Evolutionary conservation across 2,888 invertebrate genomes (phyloP), one percentile per base, ranked within the genome.

Genomic region (Apodemia mormo): DNA sequence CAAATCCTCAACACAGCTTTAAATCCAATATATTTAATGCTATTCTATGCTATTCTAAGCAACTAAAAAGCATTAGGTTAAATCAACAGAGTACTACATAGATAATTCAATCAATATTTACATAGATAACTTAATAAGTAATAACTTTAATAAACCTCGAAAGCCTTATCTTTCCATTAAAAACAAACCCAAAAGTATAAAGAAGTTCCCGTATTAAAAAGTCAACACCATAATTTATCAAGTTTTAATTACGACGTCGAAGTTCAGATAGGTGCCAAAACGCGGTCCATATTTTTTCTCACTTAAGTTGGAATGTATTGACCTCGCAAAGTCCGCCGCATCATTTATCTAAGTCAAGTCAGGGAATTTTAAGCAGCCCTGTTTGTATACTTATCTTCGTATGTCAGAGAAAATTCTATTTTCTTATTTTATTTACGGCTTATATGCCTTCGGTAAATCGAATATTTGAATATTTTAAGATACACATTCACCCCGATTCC

Each of bases 301-400:
- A 61, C 61, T 61, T 61, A 61, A 64, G 33, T 64, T 64, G 14
- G 61, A 64, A 64, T 37, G 61, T 64, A 64, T 64, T 64, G 61
- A 64, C 61, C 61, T 64, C 61, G 61, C 61, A 33, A 37, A 64
- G 37, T 64, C 61, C 61, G 37, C 61, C 12, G 33, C 61, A 64
- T 64, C 61, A 64, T 64, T 64, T 64, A 64, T 64, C 61, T 64
- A 64, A 64, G 61, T 64, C 61, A 64, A 37, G 61, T 64, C 61
- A 64, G 61, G 37, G 37, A 37, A 64, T 64, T 64, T 64, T 37
- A 64, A 64, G 64, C 64, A 64, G 64, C 33, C 14, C 64, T 14
- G 64, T 64, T 64, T 37, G n/a, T 37, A 64, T 64, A 64, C 64
- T 64, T 64, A 64, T 64, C 64, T 64, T 64, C 37, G 37, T 64